Percentiles rank a stretch among this genome's conserved stretches.
These are phyloP conservation scores for Xestia xanthographa DNA, from an alignment of 2,888 invertebrate genomes.

Conservation along the genomic window DNA sequence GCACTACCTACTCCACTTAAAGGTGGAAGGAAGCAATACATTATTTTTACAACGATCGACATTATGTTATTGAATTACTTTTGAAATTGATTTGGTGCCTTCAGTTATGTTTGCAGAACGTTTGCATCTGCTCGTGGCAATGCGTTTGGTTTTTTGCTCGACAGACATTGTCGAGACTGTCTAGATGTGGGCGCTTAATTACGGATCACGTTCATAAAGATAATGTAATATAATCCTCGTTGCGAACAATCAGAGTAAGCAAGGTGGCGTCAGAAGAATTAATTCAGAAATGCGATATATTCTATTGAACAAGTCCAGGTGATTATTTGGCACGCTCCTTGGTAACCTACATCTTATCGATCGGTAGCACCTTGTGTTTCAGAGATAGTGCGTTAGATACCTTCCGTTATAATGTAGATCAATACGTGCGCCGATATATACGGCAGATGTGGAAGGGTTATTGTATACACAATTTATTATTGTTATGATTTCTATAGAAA, in stretches of 20 bases:
- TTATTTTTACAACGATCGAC: slow-evolving; percentile 87
- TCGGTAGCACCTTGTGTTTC: slow-evolving; percentile 76
- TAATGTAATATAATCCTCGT: slow-evolving; percentile 89
- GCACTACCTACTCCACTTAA: slow-evolving; percentile 74
- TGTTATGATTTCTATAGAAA: slow-evolving; percentile 82
- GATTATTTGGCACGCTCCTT: slow-evolving; percentile 87
- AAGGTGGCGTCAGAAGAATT: slow-evolving; percentile 81
- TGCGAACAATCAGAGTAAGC: slow-evolving; percentile 86
- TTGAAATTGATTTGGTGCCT: slow-evolving; percentile 85
- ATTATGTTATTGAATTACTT: slow-evolving; percentile 90
- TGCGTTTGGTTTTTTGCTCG: slow-evolving; percentile 78
- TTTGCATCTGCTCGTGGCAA: slow-evolving; percentile 85
- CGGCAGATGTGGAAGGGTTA: slow-evolving; percentile 87
- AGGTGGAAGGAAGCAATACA: slow-evolving; percentile 90
- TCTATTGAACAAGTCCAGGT: slow-evolving; percentile 77
- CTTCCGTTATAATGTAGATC: slow-evolving; percentile 69
- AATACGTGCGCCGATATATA: slow-evolving; percentile 68
- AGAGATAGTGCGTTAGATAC: slow-evolving; percentile 67
- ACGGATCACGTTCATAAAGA: slow-evolving; percentile 86
- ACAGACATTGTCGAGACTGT: slow-evolving; percentile 77
- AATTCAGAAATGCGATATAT: slow-evolving; percentile 79
- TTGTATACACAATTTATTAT: slow-evolving; percentile 78
- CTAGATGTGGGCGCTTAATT: slow-evolving; percentile 90
- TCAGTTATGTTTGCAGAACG: slow-evolving; percentile 83
- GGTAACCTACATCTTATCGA: slow-evolving; percentile 71